Conservation (phyloP, 2,888 invertebrate genomes). For the Hemithea aestivaria region DNA sequence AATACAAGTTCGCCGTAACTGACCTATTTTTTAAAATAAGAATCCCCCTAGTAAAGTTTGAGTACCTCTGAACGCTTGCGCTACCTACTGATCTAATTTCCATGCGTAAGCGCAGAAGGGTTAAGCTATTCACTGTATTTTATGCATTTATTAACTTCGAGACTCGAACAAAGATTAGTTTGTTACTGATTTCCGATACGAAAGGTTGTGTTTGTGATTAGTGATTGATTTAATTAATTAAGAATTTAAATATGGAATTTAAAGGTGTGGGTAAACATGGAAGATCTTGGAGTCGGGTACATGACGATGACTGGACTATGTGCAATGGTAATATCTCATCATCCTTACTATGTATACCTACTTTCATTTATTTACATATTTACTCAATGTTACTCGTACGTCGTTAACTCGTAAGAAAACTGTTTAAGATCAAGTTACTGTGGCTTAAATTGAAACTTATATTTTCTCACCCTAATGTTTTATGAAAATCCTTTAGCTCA, state of each 20-base stretch:
- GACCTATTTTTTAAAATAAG: no score
- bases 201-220: slow-evolving; percentile 24
- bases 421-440: no score
- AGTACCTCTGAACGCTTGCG: slow-evolving; percentile 38
- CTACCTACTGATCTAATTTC: slow-evolving; percentile 79
- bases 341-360: no score
- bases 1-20: no score
- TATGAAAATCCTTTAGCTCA: no score
- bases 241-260: neutral
- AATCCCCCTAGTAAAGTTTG: slow-evolving; percentile 45
- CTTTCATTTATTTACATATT: no score
- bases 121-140: slow-evolving; percentile 70
- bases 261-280: neutral
- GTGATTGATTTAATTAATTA: slow-evolving; percentile 7
- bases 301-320: no score
- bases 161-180: slow-evolving; percentile 62
- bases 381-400: no score
- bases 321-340: neutral
- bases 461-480: no score
- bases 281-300: neutral
- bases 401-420: no score
- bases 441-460: no score
- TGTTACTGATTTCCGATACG: slow-evolving; percentile 63
- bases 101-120: slow-evolving; percentile 72
- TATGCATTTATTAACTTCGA: slow-evolving; percentile 71